Conservation (phyloP, 2,888 invertebrate species). For the Eilema caniola region DNA sequence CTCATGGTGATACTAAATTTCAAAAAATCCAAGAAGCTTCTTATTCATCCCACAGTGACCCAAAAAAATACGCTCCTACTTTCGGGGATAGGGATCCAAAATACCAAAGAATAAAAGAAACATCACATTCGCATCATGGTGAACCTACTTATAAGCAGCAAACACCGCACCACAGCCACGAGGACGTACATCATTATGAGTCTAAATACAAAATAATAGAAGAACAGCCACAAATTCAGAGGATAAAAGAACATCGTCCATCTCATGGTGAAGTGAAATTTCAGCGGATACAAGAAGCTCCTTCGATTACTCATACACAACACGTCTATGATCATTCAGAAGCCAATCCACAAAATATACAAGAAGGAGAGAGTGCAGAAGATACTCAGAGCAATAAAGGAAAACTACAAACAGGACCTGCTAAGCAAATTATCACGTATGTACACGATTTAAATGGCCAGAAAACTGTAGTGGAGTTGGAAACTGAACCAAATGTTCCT, state of each 20-base stretch:
- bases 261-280: conserved; percentile 29
- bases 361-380: conserved; percentile 44
- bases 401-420: conserved; percentile 61
- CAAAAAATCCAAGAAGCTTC: conserved; percentile 36
- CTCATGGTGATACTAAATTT: conserved; percentile 28
- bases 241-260: conserved; percentile 28
- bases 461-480: conserved; percentile 70
- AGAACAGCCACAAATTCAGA: conserved; percentile 29
- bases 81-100: conserved; percentile 16
- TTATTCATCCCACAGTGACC: conserved; percentile 13
- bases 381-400: conserved; percentile 51
- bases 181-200: conserved; percentile 23
- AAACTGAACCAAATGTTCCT: conserved; percentile 73
- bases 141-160: conserved; percentile 2
- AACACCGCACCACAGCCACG: neutral
- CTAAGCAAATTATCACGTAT: conserved; percentile 64
- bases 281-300: conserved; percentile 43
- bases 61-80: conserved; percentile 18
- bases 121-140: conserved; percentile 9
- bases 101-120: conserved; percentile 30
- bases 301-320: conserved; percentile 30
- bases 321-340: conserved; percentile 31
- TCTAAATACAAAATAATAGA: conserved; percentile 30
- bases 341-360: conserved; percentile 34
- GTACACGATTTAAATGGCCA: conserved; percentile 71